Percentiles rank a stretch among this genome's conserved stretches.
These are phyloP conservation scores for Idaea biselata DNA, from an alignment of 2,888 invertebrate species.

Conservation along the genomic window DNA sequence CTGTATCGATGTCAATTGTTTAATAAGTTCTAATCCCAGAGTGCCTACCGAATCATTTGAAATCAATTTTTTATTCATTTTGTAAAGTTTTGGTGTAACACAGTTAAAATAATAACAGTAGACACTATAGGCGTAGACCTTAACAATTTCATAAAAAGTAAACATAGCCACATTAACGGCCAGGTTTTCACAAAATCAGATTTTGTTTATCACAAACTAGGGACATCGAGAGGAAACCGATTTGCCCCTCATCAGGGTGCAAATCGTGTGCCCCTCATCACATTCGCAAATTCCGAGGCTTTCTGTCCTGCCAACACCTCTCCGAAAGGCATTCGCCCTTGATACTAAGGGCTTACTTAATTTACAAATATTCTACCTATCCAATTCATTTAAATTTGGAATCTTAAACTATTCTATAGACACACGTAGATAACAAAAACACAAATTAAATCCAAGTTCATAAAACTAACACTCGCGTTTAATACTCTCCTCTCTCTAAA, in stretches of 20 bases:
- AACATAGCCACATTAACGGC: no score
- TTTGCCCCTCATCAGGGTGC: no score
- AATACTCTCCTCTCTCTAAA: constrained; percentile 16
- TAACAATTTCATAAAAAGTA: no score
- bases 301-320: no score
- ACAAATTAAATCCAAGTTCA: neutral
- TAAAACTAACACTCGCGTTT: neutral
- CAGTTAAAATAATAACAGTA: neutral
- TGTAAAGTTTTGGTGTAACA: neutral
- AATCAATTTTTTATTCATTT: neutral
- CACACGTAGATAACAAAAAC: neutral
- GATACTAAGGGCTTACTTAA: neutral
- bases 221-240: no score
- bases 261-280: no score
- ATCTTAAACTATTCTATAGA: neutral
- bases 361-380: neutral
- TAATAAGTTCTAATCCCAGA: neutral
- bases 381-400: constrained; percentile 1
- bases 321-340: no score
- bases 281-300: no score
- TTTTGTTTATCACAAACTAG: no score
- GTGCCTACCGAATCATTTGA: neutral
- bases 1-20: neutral
- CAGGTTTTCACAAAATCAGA: no score
- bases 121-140: no score